Percentiles rank a stretch among this genome's conserved stretches.
Evolutionary conservation across 2,888 invertebrate species (phyloP).

Genomic region (Polymixis lichenea): DNA sequence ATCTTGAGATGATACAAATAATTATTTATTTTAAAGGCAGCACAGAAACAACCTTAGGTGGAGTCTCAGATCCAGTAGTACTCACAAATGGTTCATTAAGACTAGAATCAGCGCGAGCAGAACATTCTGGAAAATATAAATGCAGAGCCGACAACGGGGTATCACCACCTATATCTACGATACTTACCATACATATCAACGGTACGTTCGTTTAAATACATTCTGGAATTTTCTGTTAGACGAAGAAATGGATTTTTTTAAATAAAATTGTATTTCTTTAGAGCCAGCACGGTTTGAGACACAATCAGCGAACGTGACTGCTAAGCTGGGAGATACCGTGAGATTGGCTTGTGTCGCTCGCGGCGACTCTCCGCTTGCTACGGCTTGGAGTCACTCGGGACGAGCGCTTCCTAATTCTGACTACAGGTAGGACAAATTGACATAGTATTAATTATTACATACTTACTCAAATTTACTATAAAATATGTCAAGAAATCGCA

Average conservation of each 20-base stretch:
- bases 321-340: slow-evolving; percentile 94
- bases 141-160: slow-evolving; percentile 96
- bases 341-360: slow-evolving; percentile 94
- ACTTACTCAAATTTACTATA: not conserved
- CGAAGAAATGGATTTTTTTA: slow-evolving; percentile 6
- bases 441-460: not conserved
- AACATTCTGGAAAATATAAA: slow-evolving; percentile 96
- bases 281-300: slow-evolving; percentile 95
- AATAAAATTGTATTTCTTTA: slow-evolving; percentile 72
- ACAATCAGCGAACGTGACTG: slow-evolving; percentile 94
- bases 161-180: slow-evolving; percentile 94
- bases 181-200: slow-evolving; percentile 95
- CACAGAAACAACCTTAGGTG: slow-evolving; percentile 85
- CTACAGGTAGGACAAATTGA: slow-evolving; percentile 85
- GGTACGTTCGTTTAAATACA: slow-evolving; percentile 89
- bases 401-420: slow-evolving; percentile 93
- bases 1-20: not conserved
- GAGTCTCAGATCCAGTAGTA: slow-evolving; percentile 86
- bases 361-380: slow-evolving; percentile 95
- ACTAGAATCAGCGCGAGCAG: slow-evolving; percentile 93
- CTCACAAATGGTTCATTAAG: slow-evolving; percentile 93
- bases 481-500: not conserved
- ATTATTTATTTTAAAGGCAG: slow-evolving; percentile 74
- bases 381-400: slow-evolving; percentile 94
- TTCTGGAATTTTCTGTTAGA: slow-evolving; percentile 2